Base-by-base conservation (phyloP, 2,888 invertebrate genomes). In the Halictus quadricinctus region DNA sequence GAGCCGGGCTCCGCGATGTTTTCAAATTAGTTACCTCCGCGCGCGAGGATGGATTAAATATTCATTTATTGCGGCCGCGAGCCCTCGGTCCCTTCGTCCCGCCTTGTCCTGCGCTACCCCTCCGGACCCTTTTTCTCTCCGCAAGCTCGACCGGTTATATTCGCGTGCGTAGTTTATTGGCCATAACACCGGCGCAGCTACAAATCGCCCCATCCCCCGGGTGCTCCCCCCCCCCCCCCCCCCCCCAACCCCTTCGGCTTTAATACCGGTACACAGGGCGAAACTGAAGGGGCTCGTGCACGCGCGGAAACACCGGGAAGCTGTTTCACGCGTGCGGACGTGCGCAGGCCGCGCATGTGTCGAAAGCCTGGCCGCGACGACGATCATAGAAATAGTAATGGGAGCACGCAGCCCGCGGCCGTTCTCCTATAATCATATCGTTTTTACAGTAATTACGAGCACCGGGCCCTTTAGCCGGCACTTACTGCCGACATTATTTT, bases 41-140 rank as follows among this genome's bases (percentile, higher is more conserved):
- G 92, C 92, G 90, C 91, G 91, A 92, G 92, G 92, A 94, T 93
- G 91, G 91, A 93, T 94, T 92, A 92, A 94, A 93, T 93, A 93
- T 93, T 93, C 93, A 93, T 92, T 93, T 92, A 92, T 92, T 91
- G 90, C 90, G 84, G 85, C 77, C 80, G 80, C 83, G 86, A 83
- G 69, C 78, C 72, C 66, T 81, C 75, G 50, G 75, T 76, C 13
- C 70, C 69, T 70, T 29, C 29, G 15, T 43, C 46, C 25, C 18
- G 18, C 46, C 18, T 77, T 77, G 18, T 54, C 60, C 29, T 58
- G 41, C 41, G 25, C 66, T 36, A 43, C 54, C 50, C 43, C 50
- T 29, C 66, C 79, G 10, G 69, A 1, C 21, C 43, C 83, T 83
- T 79, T 86, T 58, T 64, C 66, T 73, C 75, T 48, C 60, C 83